These are phyloP conservation scores for Sebastes reedi DNA, from an alignment of 2,797 vertebrate genomes.

Conservation along the genomic window DNA sequence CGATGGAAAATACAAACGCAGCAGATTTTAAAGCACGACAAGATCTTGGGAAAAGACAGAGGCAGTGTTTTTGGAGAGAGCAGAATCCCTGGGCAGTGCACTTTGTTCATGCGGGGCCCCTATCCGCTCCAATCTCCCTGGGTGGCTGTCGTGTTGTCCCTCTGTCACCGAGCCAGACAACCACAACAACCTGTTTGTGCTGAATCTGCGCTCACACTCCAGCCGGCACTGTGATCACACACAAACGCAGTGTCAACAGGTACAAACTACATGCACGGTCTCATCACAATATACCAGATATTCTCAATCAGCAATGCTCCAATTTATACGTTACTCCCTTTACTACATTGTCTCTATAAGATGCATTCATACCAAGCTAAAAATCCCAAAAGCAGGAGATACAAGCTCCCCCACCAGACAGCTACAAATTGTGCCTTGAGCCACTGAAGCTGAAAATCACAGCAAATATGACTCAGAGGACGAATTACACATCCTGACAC, in stretches of 20 bases:
- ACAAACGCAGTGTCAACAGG: conserved; percentile 59
- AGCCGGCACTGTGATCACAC: conserved; percentile 26
- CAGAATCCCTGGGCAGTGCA: conserved; percentile 53
- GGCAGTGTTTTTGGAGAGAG: conserved; percentile 10
- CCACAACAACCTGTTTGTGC: conserved; percentile 68
- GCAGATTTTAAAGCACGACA: conserved; percentile 67
- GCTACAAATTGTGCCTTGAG: neutral
- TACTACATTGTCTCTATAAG: neutral
- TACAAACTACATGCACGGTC: conserved; percentile 19
- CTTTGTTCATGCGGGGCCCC: conserved; percentile 62
- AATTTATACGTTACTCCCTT: neutral
- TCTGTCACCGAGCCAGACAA: conserved; percentile 47
- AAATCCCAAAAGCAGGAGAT: neutral
- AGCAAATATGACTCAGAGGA: conserved; percentile 43
- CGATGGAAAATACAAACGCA: conserved; percentile 63
- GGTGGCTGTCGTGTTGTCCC: conserved; percentile 37
- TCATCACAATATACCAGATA: neutral
- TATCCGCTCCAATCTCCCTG: conserved; percentile 30
- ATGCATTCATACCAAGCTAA: neutral
- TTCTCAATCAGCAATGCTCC: neutral
- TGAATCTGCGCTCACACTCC: conserved; percentile 49
- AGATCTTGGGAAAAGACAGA: conserved; percentile 62
- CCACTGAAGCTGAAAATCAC: conserved; percentile 24
- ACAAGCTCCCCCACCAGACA: neutral
- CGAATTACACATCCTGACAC: conserved; percentile 16